A percentile compares a stretch with the other conserved stretches of the same genome.
Evolutionary conservation across 2,797 vertebrate genomes (phyloP).

Genomic region (Sebastes hubbsi): DNA sequence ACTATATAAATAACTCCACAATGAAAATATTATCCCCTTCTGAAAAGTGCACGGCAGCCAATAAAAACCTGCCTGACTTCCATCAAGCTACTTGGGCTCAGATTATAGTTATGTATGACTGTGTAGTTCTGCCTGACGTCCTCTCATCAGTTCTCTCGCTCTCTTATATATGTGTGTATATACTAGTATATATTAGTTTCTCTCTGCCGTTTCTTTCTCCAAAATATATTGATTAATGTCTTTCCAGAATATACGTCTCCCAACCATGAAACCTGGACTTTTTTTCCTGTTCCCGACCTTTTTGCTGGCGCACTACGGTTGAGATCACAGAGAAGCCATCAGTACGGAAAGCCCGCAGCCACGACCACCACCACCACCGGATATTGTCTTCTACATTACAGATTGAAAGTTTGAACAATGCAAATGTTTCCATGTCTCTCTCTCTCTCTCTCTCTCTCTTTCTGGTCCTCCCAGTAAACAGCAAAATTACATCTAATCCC

Average conservation of each 20-base stretch:
- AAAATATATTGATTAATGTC: slow-evolving; percentile 33
- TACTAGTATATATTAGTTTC: slow-evolving; percentile 39
- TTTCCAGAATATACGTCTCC: slow-evolving; percentile 26
- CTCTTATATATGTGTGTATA: slow-evolving; percentile 17
- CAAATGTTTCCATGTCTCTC: slow-evolving; percentile 30
- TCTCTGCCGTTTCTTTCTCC: slow-evolving; percentile 29
- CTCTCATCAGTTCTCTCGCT: slow-evolving; percentile 50
- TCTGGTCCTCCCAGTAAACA: slow-evolving; percentile 53
- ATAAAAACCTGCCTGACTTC: slow-evolving; percentile 82
- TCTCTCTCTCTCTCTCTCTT: neutral
- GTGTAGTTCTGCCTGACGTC: slow-evolving; percentile 53
- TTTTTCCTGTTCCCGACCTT: slow-evolving; percentile 19
- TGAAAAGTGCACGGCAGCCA: slow-evolving; percentile 74
- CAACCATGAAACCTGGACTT: slow-evolving; percentile 33
- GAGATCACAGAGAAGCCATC: slow-evolving; percentile 39
- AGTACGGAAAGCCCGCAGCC: neutral
- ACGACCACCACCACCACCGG: neutral
- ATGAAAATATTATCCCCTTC: slow-evolving; percentile 82
- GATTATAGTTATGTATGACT: slow-evolving; percentile 59
- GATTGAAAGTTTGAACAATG: slow-evolving; percentile 27
- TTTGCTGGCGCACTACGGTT: slow-evolving; percentile 13
- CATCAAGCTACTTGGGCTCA: slow-evolving; percentile 77
- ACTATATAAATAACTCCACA: slow-evolving; percentile 79
- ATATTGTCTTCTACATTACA: slow-evolving; percentile 30
- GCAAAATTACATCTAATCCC: slow-evolving; percentile 62